These are phyloP conservation scores for Zapus hudsonius DNA, from an alignment of 2,113 vertebrate species.

Conservation along the genomic window DNA sequence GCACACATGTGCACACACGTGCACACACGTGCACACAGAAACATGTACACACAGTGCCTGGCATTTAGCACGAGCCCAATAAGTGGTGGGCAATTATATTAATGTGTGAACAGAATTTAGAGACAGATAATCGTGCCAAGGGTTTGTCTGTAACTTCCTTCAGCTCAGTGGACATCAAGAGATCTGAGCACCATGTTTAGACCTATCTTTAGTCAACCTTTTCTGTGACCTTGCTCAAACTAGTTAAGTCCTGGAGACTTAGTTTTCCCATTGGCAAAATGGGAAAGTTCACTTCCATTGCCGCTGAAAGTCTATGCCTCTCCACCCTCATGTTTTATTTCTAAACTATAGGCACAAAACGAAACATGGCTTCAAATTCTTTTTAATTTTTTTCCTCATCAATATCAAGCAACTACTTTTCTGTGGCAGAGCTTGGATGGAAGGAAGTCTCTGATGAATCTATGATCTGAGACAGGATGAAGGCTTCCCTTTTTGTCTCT, in stretches of 20 bases:
- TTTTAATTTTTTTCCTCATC: background rate
- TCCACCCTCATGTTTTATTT: background rate
- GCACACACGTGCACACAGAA: no score
- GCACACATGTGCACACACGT: no score
- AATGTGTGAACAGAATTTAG: background rate
- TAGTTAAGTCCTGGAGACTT: background rate
- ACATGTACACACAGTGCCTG: background rate
- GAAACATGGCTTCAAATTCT: background rate
- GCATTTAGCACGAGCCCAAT: constrained; percentile 4
- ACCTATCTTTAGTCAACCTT: background rate
- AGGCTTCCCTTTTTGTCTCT: background rate
- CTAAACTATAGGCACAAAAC: background rate
- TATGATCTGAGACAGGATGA: background rate
- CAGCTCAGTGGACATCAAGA: background rate
- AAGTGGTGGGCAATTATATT: background rate
- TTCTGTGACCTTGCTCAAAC: background rate
- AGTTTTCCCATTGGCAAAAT: constrained; percentile 10
- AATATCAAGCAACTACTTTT: background rate
- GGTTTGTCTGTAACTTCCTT: background rate
- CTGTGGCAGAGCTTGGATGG: background rate
- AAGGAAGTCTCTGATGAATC: background rate
- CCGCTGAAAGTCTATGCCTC: background rate
- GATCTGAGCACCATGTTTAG: background rate
- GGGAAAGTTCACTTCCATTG: background rate
- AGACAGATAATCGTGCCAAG: background rate